These are phyloP conservation scores for Chirona hameri DNA, from an alignment of 2,888 invertebrate genomes.

Conservation along the genomic window DNA sequence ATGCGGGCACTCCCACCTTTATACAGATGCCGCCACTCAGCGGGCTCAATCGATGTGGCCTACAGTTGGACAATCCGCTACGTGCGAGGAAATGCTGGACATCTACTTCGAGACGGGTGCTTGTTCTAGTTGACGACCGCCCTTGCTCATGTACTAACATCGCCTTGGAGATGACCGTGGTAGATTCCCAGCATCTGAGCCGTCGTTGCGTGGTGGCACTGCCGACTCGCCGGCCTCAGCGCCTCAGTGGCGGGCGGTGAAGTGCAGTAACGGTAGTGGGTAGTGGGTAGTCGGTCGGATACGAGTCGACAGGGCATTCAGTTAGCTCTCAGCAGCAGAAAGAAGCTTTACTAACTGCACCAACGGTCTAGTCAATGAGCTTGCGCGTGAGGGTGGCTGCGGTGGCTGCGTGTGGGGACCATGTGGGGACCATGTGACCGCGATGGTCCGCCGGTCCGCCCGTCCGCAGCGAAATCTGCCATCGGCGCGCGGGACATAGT, in stretches of 20 bases:
- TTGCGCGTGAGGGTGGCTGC: background rate
- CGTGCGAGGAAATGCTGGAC: too few relatives aligned
- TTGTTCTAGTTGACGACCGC: background rate
- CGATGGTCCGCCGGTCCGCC: background rate
- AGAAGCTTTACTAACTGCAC: background rate
- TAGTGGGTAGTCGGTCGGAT: background rate
- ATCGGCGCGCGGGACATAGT: too few relatives aligned
- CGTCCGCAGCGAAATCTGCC: background rate
- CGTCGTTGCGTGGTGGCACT: too few relatives aligned
- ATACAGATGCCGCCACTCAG: background rate
- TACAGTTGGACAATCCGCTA: background rate
- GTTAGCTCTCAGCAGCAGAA: background rate
- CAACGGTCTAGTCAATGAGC: background rate
- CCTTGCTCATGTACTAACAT: background rate
- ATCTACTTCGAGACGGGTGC: too few relatives aligned
- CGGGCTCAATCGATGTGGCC: background rate
- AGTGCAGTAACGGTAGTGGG: background rate
- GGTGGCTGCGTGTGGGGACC: background rate
- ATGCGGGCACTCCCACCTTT: background rate
- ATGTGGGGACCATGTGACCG: background rate
- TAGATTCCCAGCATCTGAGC: background rate
- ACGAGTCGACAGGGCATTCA: background rate
- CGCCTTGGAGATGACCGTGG: too few relatives aligned
- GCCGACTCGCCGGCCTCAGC: too few relatives aligned
- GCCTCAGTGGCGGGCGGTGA: background rate